Evolutionary conservation across 2,888 invertebrate genomes (phyloP).

Genomic region (Celastrina argiolus): DNA sequence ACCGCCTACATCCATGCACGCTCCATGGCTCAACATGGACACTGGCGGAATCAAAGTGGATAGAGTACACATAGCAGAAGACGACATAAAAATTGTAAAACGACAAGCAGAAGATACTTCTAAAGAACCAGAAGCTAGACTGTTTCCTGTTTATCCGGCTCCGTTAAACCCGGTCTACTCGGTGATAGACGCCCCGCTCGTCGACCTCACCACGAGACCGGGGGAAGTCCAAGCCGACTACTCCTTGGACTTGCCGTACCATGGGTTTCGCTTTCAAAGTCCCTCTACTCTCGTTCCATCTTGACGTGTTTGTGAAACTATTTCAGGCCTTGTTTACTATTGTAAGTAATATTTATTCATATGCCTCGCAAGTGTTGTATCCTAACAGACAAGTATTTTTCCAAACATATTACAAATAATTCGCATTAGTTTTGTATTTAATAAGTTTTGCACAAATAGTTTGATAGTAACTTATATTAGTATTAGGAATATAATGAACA

Average conservation of each 20-base stretch:
- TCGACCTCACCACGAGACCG: slow-evolving; percentile 60
- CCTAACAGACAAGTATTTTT: slow-evolving; percentile 55
- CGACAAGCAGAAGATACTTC: slow-evolving; percentile 29
- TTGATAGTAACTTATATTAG: no score
- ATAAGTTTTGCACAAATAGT: no score
- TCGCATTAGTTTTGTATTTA: not conserved
- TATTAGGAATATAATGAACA: no score
- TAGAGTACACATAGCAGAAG: slow-evolving; percentile 46
- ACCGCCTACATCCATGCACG: slow-evolving; percentile 39
- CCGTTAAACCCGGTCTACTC: slow-evolving; percentile 45
- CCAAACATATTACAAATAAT: slow-evolving; percentile 42
- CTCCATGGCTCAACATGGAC: slow-evolving; percentile 43
- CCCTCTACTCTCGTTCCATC: slow-evolving; percentile 72
- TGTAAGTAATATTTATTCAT: slow-evolving; percentile 51
- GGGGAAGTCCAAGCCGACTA: slow-evolving; percentile 72
- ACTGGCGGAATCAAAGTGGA: slow-evolving; percentile 48
- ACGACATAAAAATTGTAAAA: slow-evolving; percentile 30
- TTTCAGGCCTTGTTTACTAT: slow-evolving; percentile 52
- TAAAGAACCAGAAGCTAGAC: slow-evolving; percentile 39
- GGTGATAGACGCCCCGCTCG: slow-evolving; percentile 49
- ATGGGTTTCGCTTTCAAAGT: slow-evolving; percentile 73
- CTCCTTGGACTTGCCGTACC: slow-evolving; percentile 66
- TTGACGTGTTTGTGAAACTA: slow-evolving; percentile 58
- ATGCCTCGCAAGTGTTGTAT: slow-evolving; percentile 58
- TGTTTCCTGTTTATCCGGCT: slow-evolving; percentile 53